Base-by-base conservation (phyloP, 1,140 invertebrate species). In the Calliphora vicina region DNA sequence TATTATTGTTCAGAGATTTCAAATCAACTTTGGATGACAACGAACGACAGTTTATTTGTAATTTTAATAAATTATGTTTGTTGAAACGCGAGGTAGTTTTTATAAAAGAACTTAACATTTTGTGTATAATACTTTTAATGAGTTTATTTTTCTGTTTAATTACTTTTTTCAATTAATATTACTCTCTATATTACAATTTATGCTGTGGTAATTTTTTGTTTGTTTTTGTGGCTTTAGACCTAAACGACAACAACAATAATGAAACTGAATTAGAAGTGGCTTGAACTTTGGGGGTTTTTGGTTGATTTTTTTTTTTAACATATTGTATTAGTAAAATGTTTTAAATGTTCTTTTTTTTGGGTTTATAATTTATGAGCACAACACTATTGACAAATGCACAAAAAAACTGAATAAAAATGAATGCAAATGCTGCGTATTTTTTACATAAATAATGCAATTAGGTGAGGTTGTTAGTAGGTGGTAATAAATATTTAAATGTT, bases 21-120 rank as follows among this genome's bases (percentile, higher is more conserved):
- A 50, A 17, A 50, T 50, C 45, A 12, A 50, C 45, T 50, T 50
- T 50, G 45, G 45, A 50, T 3, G 8, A 12, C 12, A 50, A 50
- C 12, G 45, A 12, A 17, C 45, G 45, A n/a, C 0, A 50, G 4
- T 17, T 50, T 50, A n/a, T 12, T 50, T 50, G 45, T 17, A 17
- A 15, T 50, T n/a, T 9, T 50, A n/a, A 50, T 15, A n/a, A 50
- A 50, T 50, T 50, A 17, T 15, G 0, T 35, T 50, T 50, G 12
- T 17, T n/a, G 12, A 50, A n/a, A 50, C 45, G 45, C 45, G 45
- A 4, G 0, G 45, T n/a, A 12, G 45, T 50, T 50, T 17, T 3
- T 13, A 50, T 13, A 50, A 50, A 50, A 15, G 45, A 50, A 89
- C 88, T 89, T 87, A 90, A 90, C 89, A 90, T 88, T 86, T 88